Evolutionary conservation across 2,797 vertebrate genomes (phyloP).

Genomic region (Taeniopygia guttata): DNA sequence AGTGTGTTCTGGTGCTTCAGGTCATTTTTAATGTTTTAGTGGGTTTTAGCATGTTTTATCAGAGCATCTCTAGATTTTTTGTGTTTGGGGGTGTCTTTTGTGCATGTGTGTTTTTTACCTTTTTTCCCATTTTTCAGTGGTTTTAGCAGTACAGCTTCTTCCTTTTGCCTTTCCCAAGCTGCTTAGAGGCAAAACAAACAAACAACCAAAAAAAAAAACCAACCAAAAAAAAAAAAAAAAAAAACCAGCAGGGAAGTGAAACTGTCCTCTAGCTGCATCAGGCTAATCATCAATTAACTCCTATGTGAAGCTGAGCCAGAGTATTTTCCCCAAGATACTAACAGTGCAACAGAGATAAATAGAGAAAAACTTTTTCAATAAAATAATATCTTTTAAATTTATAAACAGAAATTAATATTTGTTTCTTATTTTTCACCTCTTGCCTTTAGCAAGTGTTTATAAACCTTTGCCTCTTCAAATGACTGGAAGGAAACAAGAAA

Average conservation of each 20-base stretch:
- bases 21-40: not conserved
- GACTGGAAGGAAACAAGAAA: not conserved
- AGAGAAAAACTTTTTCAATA: not conserved
- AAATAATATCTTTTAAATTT: not conserved
- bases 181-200: not conserved
- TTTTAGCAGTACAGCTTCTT: not conserved
- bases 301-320: not conserved
- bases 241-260: not conserved
- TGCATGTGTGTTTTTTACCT: fast-evolving
- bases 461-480: not conserved
- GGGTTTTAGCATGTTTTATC: not conserved
- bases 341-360: not conserved
- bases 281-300: not conserved
- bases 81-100: not conserved
- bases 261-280: not conserved
- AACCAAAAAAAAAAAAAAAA: no score
- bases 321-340: not conserved
- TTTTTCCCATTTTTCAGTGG: not conserved
- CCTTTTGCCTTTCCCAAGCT: not conserved
- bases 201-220: no score
- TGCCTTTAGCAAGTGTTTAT: not conserved
- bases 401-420: not conserved
- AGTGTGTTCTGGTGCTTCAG: not conserved
- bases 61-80: not conserved
- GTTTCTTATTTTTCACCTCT: not conserved